Evolutionary conservation across 2,888 invertebrate genomes (phyloP).

Genomic region (Acanthococcus lagerstroemiae): DNA sequence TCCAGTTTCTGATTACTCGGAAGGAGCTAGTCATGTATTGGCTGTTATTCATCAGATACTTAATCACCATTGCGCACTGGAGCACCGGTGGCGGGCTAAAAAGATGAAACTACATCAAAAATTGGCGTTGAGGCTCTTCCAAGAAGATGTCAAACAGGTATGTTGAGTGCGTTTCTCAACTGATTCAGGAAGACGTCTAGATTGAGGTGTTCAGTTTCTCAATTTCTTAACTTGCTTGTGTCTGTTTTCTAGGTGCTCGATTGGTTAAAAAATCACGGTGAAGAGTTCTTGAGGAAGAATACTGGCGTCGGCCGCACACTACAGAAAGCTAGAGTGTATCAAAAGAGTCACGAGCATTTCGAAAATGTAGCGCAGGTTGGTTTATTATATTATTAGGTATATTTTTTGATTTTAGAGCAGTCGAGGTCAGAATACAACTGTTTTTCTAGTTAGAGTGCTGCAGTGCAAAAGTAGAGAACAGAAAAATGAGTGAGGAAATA

Average conservation of each 20-base stretch:
- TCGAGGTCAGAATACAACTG: too few relatives aligned
- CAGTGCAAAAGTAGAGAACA: too few relatives aligned
- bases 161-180: too few relatives aligned
- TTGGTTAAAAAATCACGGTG: conserved; percentile 95
- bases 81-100: conserved; percentile 89
- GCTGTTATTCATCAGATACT: conserved; percentile 94
- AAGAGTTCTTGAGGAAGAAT: conserved; percentile 91
- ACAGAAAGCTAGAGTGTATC: conserved; percentile 88
- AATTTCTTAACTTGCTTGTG: too few relatives aligned
- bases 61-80: conserved; percentile 85
- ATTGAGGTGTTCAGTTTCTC: too few relatives aligned
- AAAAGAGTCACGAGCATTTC: conserved; percentile 97
- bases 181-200: too few relatives aligned
- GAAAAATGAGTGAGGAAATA: too few relatives aligned
- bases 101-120: conserved; percentile 91
- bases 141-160: conserved; percentile 94
- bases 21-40: conserved; percentile 89
- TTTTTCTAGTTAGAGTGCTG: too few relatives aligned
- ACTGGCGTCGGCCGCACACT: conserved; percentile 93
- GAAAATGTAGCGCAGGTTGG: conserved; percentile 94
- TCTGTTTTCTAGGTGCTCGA: conserved; percentile 64
- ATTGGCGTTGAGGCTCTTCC: conserved; percentile 80
- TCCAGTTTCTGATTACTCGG: conserved; percentile 89
- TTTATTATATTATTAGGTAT: too few relatives aligned
- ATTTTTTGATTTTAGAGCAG: too few relatives aligned